Evolutionary conservation across 2,113 vertebrate genomes (phyloP).

Genomic region (Apeltes quadracus): DNA sequence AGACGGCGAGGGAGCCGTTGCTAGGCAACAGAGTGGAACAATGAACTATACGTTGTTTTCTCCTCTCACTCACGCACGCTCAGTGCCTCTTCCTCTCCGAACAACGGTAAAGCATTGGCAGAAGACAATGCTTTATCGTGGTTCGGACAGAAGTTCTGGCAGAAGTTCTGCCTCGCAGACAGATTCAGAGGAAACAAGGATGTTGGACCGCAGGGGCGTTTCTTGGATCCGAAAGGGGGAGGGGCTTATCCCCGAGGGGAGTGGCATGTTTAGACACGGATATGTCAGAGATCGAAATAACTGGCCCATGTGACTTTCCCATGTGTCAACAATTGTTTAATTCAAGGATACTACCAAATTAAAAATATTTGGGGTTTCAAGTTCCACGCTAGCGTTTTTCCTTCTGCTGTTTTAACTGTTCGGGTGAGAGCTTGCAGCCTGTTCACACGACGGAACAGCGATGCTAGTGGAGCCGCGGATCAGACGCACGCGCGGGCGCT

Average conservation of each 20-base stretch:
- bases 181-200: background rate
- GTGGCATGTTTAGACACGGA: too few relatives aligned
- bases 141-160: too few relatives aligned
- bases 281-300: too few relatives aligned
- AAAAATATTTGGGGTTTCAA: too few relatives aligned
- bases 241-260: too few relatives aligned
- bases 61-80: slow-evolving; percentile 55
- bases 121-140: too few relatives aligned
- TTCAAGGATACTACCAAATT: too few relatives aligned
- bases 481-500: slow-evolving; percentile 17
- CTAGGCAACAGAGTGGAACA: slow-evolving; percentile 78
- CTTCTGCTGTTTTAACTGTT: slow-evolving; percentile 18
- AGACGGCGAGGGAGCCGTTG: slow-evolving; percentile 68
- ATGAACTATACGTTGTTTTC: slow-evolving; percentile 51
- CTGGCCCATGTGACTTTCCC: too few relatives aligned
- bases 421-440: slow-evolving; percentile 35
- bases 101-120: too few relatives aligned
- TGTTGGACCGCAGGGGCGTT: background rate
- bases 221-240: too few relatives aligned
- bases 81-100: slow-evolving; percentile 60
- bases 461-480: slow-evolving; percentile 56
- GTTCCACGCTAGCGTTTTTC: slow-evolving; percentile 23
- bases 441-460: slow-evolving; percentile 13
- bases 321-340: too few relatives aligned
- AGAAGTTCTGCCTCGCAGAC: background rate